Conservation (phyloP, 2,113 vertebrate genomes). For the Aldabrachelys gigantea region DNA sequence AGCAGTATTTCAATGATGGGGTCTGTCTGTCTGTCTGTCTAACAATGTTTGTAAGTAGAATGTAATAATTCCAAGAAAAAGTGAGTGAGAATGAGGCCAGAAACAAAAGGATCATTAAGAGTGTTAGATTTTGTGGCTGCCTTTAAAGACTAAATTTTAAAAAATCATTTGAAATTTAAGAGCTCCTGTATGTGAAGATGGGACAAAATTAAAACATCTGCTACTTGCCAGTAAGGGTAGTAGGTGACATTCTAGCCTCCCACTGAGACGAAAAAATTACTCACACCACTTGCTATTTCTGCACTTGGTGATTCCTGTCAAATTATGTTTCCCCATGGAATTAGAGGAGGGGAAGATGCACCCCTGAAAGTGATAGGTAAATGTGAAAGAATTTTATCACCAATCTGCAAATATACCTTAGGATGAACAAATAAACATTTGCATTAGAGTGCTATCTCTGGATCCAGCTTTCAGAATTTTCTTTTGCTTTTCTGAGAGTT, state of each 20-base stretch:
- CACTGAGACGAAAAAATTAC: not conserved
- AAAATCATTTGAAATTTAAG: conserved; percentile 32
- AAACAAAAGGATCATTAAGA: conserved; percentile 59
- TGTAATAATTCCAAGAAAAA: conserved; percentile 6
- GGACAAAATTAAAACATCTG: conserved; percentile 47
- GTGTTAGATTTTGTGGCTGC: conserved; percentile 44
- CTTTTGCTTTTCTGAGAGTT: not conserved
- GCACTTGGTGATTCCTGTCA: not conserved
- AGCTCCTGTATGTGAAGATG: not conserved
- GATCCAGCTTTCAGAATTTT: not conserved
- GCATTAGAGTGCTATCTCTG: rapidly evolving
- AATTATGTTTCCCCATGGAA: not conserved
- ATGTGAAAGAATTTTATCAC: not conserved
- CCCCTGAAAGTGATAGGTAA: not conserved
- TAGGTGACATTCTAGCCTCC: not conserved
- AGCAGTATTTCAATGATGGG: not conserved
- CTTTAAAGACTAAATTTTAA: conserved; percentile 67
- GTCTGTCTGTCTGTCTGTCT: not conserved
- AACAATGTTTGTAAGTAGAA: not conserved
- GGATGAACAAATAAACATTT: not conserved
- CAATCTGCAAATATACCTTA: not conserved
- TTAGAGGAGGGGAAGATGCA: not conserved
- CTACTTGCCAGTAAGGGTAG: not conserved
- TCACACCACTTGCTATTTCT: not conserved
- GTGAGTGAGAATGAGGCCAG: conserved; percentile 21